Evolutionary conservation across 2,113 vertebrate species (phyloP), one percentile per base, ranked within the genome.

Genomic region (Rynchops niger): DNA sequence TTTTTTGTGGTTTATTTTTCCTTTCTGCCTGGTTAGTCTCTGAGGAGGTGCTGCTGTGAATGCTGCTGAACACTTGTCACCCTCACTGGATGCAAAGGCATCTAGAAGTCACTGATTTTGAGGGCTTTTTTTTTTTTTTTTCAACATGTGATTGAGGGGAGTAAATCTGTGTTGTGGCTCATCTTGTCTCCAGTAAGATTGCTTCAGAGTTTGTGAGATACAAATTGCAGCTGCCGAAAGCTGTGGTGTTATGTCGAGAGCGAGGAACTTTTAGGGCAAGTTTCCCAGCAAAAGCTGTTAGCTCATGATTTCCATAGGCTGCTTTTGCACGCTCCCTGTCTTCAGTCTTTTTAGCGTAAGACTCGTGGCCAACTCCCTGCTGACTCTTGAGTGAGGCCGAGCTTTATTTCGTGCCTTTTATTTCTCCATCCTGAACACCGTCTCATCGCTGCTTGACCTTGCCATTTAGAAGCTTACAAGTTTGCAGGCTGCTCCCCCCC

Each of bases 221-320:
- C 4, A 47, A 18, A 6, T 8, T 66, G 32, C 36, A 45, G 70
- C 74, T 76, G 52, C 79, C 43, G 43, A 65, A 82, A 59, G 78
- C 78, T 43, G 42, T 45, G 34, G 25, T 66, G 77, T 32, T 82
- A 29, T 1, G 8, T 34, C 47, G 43, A 25, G 62, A 49, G 62
- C 2, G n/a, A 80, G 36, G 79, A 93, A 34, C 49, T 62, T 45
- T 4, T 5, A 88, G 67, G 79, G 62, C 79, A 45, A 5, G 34
- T 83, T 93, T 96, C 88, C 82, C 90, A 83, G 49, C 25, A 59
- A 55, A 88, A 86, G 66, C 85, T 85, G 47, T 93, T 90, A 76
- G 88, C 67, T 97, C 67, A 18, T 66, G 40, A 49, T 86, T 96
- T 95, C 86, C 20, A 15, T 36, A 30, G 91, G 79, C 53, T 88